Base-by-base conservation (phyloP, 2,888 invertebrate genomes). In the Archips crataeganus region DNA sequence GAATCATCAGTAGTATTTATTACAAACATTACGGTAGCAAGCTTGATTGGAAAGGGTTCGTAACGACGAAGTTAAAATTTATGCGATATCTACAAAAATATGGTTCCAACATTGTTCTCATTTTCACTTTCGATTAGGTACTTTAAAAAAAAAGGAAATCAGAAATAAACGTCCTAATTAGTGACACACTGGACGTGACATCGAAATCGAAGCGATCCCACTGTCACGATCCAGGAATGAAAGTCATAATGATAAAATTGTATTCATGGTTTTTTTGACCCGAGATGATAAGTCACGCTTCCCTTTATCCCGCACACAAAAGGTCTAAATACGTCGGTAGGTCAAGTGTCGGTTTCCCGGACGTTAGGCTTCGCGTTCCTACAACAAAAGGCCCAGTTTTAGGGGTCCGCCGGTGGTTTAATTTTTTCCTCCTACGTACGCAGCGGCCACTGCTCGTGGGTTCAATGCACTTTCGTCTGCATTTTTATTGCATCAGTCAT, bases 321-420 rank as follows among this genome's bases (percentile, higher is more conserved):
- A 89, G 92, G 86, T 88, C 90, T 90, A 90, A 91, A 93, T 89
- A 88, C 87, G 88, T 84, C 82, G 90, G 86, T 89, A 89, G 94
- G 94, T 94, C 94, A 94, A 94, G 93, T 90, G 92, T 87, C 85
- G 85, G 89, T 87, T 87, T 92, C 93, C 93, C 93, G 94, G 93
- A 93, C 91, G 90, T 86, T 84, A 82, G 85, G 83, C 82, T 87
- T 85, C 81, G 82, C 79, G 80, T 83, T 83, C 80, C 81, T 75
- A 78, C 15, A 34, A 93, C 92, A 93, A 93, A 89, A 88, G 90
- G 79, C 76, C 73, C 73, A 39, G 74, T 69, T 60, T 74, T 65
- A 61, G 70, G 74, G 70, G 15, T 60, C 73, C 65, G 51, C 34
- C n/a, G 36, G 13, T 47, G 13, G 4, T 10, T 47, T 15, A 34